Evolutionary conservation across 2,113 vertebrate species (phyloP), one percentile per base, ranked within the genome.

Genomic region (Ariopsis seemanni): DNA sequence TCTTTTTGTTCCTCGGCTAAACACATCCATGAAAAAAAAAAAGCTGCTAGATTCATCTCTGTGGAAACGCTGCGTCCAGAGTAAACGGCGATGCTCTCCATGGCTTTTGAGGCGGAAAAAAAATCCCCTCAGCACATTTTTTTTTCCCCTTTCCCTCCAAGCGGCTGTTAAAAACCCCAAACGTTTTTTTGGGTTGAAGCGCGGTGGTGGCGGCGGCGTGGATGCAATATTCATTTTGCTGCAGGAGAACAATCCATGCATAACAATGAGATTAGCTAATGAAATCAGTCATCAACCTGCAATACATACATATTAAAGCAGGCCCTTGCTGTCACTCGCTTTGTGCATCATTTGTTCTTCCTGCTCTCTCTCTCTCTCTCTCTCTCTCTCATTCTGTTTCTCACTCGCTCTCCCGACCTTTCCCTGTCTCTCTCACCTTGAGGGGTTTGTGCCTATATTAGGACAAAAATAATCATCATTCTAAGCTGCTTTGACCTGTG

Each of bases 211-310:
- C 55, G 55, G 92, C 55, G 55, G 78, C 92, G 95, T 96, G 96
- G 97, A 97, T 97, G 97, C 97, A 97, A 97, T 97, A 98, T 97
- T 98, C 97, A 97, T 98, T 99, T 97, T 99, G 96, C 98, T 99
- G 97, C 98, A 99, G 97, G 97, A 99, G 97, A 97, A 99, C 97
- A 97, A 96, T 96, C 97, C 96, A 96, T 98, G 98, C 97, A 99
- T 99, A 99, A 98, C 97, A 99, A 99, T 99, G 97, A 99, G 98
- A 96, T 96, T 95, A 95, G 95, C 97, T 99, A 99, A 99, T 99
- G 97, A 99, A 99, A 99, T 97, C 98, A 98, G 96, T 97, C 96
- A 98, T 98, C 97, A 99, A 97, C 97, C 97, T 98, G 96, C 96
- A 97, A 97, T 97, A 97, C 97, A 97, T 97, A 97, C 97, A 97